Percentiles rank a stretch among this genome's conserved stretches.
These are phyloP conservation scores for Riparia riparia DNA, from an alignment of 2,113 vertebrate species.

Conservation along the genomic window DNA sequence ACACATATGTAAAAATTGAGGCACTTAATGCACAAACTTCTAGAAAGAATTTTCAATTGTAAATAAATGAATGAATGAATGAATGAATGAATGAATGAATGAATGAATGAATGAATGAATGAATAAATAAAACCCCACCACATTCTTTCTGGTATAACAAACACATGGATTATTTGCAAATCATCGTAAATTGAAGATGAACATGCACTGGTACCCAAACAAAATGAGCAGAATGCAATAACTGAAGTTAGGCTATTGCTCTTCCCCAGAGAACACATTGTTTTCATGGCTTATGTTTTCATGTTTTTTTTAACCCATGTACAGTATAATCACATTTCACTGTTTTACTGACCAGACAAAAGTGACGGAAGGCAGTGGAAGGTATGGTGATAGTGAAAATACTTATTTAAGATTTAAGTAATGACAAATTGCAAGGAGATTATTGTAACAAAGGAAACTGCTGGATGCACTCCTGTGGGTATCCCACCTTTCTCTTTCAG, in stretches of 20 bases:
- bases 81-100: too few relatives aligned
- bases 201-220: rapidly evolving
- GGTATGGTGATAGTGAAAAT: background rate
- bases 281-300: background rate
- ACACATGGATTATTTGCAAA: background rate
- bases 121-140: too few relatives aligned
- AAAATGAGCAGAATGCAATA: background rate
- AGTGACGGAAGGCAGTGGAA: background rate
- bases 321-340: background rate
- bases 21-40: background rate
- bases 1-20: background rate
- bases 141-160: background rate
- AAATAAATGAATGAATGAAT: background rate
- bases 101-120: too few relatives aligned
- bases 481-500: background rate
- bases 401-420: background rate
- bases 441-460: background rate
- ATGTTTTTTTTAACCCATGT: background rate
- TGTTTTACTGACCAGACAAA: background rate
- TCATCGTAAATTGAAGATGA: background rate
- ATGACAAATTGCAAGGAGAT: background rate
- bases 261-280: background rate
- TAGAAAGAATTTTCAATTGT: background rate
- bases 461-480: background rate
- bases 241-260: background rate